Evolutionary conservation across 2,113 vertebrate genomes (phyloP).

Genomic region (Potamarius usumacintae): DNA sequence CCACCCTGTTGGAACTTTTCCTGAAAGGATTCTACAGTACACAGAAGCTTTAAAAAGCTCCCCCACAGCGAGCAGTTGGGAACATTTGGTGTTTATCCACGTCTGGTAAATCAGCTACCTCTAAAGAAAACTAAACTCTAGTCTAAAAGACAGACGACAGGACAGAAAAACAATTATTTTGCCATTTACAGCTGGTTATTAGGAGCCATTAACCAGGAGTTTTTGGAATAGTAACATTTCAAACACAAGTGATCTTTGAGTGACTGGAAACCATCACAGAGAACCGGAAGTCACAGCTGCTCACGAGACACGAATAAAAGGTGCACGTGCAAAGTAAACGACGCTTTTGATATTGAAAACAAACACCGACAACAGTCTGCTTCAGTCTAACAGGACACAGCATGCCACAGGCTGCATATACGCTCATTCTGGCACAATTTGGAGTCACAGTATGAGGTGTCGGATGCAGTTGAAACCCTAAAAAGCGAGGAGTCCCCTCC

Average conservation of each 20-base stretch:
- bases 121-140: neutral
- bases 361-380: neutral
- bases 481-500: constrained; percentile 42
- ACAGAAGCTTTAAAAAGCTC: neutral
- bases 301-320: neutral
- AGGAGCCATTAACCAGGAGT: neutral
- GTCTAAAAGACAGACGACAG: neutral
- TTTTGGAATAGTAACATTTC: neutral
- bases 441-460: neutral
- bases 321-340: neutral
- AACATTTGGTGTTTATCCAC: neutral
- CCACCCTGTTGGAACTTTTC: neutral
- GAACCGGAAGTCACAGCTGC: neutral
- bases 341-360: neutral
- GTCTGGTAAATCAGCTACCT: neutral
- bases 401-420: neutral
- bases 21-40: neutral
- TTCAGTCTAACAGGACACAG: neutral
- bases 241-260: neutral
- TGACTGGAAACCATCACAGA: neutral
- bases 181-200: neutral
- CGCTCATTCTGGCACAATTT: neutral
- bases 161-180: neutral
- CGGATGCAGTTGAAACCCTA: constrained; percentile 14
- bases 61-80: too few species aligned